A percentile compares a stretch with the other conserved stretches of the same genome.
Conservation (phyloP, 2,797 vertebrate genomes). For the Balearica regulorum region DNA sequence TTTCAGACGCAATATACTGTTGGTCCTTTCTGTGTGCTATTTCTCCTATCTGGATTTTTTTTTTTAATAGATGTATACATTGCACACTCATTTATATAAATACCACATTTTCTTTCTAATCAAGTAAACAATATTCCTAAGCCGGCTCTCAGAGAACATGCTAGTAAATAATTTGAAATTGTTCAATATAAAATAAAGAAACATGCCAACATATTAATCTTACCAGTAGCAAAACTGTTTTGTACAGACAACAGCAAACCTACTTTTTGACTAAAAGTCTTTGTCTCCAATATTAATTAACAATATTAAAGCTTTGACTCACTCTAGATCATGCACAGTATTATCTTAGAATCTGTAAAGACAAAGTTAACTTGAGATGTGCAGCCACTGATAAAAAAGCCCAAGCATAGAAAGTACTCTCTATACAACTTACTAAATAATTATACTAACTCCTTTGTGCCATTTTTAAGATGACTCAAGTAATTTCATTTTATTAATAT, state of each 20-base stretch:
- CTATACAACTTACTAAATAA: neutral
- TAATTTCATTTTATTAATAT: neutral
- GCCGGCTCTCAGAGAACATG: neutral
- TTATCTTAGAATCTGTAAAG: neutral
- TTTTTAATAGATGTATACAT: neutral
- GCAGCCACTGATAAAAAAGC: neutral
- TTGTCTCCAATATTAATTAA: neutral
- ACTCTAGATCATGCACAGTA: neutral
- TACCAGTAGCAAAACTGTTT: neutral
- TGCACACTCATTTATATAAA: neutral
- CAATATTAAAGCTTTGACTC: neutral
- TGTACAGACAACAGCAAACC: neutral
- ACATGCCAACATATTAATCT: neutral
- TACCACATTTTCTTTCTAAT: neutral
- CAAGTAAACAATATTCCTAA: neutral
- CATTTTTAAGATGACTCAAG: neutral
- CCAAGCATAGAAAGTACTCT: neutral
- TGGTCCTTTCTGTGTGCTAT: neutral
- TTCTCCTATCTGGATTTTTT: neutral
- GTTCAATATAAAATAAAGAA: neutral
- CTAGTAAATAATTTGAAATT: neutral
- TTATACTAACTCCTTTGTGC: neutral
- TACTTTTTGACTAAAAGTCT: neutral
- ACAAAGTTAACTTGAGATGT: neutral
- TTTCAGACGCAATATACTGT: neutral